Base-by-base conservation (phyloP, 2,888 invertebrate genomes). In the Eilema depressum region DNA sequence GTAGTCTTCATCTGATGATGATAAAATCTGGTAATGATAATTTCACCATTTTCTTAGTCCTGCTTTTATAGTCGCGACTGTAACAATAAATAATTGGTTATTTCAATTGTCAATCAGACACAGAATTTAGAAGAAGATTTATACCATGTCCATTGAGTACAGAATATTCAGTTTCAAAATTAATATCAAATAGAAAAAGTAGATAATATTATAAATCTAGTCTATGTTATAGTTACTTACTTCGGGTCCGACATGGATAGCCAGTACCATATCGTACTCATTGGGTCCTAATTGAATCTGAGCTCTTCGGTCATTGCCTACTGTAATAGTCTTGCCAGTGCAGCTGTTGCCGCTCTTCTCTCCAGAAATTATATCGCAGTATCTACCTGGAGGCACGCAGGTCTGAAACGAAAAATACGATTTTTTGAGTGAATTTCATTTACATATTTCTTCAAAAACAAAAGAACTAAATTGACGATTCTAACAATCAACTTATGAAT, bases 291-390 rank as follows among this genome's bases (percentile, higher is more conserved):
- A 92, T 0, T 20, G 14, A 23, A 70, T 66, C 57, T 93, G 87
- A 0, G 96, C 97, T 0, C 87, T 91, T 0, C 97, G 96, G 74
- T 96, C 92, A 7, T 82, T 81, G 33, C 95, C 95, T 7, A 98
- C 97, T 0, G 88, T 93, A 0, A 98, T 92, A 0, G 92, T 91
- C 81, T 96, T 96, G 37, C 98, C 98, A 0, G 96, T 96, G 83
- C 98, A 98, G 0, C 88, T 82, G 64, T 93, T 92, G 81, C 93
- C 91, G 17, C 84, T 87, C 76, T 95, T 90, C 70, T 86, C 78
- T 3, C 98, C 98, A 17, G 97, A 96, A 75, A 98, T 97, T 30
- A 98, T 96, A 89, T 98, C 98, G 83, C 98, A 98, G 88, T 98
- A 98, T 0, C 83, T 93, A 3, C 98, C 98, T 62, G 96, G 91